Base-by-base conservation (phyloP, 2,888 invertebrate species). In the Rotaria sp. region DNA sequence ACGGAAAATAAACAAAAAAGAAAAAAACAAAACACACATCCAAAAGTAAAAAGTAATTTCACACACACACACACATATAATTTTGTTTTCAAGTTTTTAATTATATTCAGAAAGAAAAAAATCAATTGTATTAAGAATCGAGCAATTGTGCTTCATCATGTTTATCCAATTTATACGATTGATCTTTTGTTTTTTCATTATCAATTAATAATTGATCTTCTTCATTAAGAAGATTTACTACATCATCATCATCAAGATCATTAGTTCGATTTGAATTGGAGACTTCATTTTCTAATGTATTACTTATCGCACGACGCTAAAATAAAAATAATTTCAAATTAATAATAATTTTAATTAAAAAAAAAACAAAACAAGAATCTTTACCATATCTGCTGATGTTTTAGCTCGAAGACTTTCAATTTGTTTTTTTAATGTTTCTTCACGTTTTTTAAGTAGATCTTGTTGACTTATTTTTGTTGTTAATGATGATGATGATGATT, bases 381-480 rank as follows among this genome's bases (percentile, higher is more conserved):
- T n/a, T 21, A 67, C 67, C 67, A 67, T 67, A 67, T 67, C 67
- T 35, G 67, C 80, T n/a, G 80, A 80, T 80, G 80, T 80, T 80
- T 80, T 80, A 35, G 80, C 80, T 45, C 80, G 45, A 45, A 80
- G 80, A 45, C n/a, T 45, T 45, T 80, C 80, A 45, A 80, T 80
- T 80, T 80, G 45, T 80, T 80, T 80, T 45, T 45, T 41, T n/a
- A 80, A 80, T 80, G 26, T 45, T 45, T 80, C 45, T 13, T 13
- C 45, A 45, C 80, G 80, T 80, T 80, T 21, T 80, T 80, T 41
- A n/a, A 80, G 45, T 5, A 80, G 1, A 45, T 80, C 80, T 80
- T 80, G 80, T 80, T 80, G 80, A 80, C 45, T 80, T 45, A 45
- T 18, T 41, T 41, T 80, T 4, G 11, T 26, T 5, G 35, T 7